Conservation (phyloP, 2,888 invertebrate species). For the Yponomeuta cagnagella region DNA sequence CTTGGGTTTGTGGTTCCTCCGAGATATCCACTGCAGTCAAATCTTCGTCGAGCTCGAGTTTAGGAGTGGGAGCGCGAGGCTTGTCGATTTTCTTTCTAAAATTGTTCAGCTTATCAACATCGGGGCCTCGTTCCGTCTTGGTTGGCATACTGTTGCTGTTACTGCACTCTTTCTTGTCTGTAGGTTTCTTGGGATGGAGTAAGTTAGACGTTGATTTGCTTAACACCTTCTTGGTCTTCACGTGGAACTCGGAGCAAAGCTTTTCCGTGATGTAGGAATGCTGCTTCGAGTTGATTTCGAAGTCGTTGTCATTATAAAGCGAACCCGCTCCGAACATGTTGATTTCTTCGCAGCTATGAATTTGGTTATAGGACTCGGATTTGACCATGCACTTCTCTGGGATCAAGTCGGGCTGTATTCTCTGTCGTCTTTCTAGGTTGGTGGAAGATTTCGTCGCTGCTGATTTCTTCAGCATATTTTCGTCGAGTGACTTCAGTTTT, state of each 20-base stretch:
- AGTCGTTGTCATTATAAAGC: slow-evolving; percentile 74
- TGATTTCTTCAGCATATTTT: slow-evolving; percentile 69
- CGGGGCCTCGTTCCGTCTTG: slow-evolving; percentile 57
- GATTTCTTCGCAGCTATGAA: slow-evolving; percentile 72
- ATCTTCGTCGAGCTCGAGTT: slow-evolving; percentile 61
- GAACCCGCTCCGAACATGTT: slow-evolving; percentile 74
- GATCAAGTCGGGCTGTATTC: slow-evolving; percentile 71
- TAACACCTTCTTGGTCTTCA: slow-evolving; percentile 79
- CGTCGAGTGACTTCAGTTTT: slow-evolving; percentile 65
- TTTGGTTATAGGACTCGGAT: slow-evolving; percentile 69
- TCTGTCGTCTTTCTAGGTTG: slow-evolving; percentile 65
- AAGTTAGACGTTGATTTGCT: slow-evolving; percentile 80
- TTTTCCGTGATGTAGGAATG: slow-evolving; percentile 82
- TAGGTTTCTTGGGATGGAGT: slow-evolving; percentile 75
- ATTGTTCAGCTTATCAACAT: slow-evolving; percentile 55
- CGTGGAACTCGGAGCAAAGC: slow-evolving; percentile 82
- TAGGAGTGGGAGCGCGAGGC: slow-evolving; percentile 66
- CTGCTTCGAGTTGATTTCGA: slow-evolving; percentile 71
- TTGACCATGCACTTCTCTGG: slow-evolving; percentile 69
- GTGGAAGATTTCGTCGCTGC: slow-evolving; percentile 63
- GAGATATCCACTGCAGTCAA: slow-evolving; percentile 55
- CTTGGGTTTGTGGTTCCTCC: slow-evolving; percentile 57
- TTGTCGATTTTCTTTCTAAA: slow-evolving; percentile 70
- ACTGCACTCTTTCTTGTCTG: slow-evolving; percentile 65
- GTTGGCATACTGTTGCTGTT: slow-evolving; percentile 72